Base-by-base conservation (phyloP, 2,113 vertebrate species). In the Heterocephalus glaber region DNA sequence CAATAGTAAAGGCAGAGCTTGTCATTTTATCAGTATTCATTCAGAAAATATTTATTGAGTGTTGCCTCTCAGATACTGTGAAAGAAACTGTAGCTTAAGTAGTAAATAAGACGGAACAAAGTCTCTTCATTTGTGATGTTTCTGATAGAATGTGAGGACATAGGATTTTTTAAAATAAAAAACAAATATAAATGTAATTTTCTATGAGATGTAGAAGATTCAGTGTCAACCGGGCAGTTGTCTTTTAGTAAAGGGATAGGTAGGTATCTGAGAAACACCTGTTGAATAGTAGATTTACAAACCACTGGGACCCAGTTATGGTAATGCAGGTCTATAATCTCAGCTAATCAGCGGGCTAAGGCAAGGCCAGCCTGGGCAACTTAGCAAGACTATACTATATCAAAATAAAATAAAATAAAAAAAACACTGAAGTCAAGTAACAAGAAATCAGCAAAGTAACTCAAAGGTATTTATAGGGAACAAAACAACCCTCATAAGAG, bases 21-120 rank as follows among this genome's bases (percentile, higher is more conserved):
- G 7, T 16, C 19, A 63, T 58, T 76, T 65, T 24, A 68, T 56
- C 16, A 49, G 6, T 19, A 77, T 76, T 79, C 76, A 65, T 52
- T 90, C 74, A 92, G 70, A 56, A 92, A 94, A 80, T 74, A 89
- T 54, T 49, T 70, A 58, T 41, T 35, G 38, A 79, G 4, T 33
- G 4, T 12, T 10, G 76, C 11, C 11, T 54, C 3, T 35, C 9
- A 84, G 41, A 74, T 63, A 47, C 33, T n/a, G 0, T 54, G 65
- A 86, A 89, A 16, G 0, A 3, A 81, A 12, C 28, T 30, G 6
- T n/a, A 52, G 1, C 11, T 77, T 66, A 47, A 54, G 17, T 7
- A 1, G 0, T 38, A 26, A 87, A 49, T 0, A 58, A 86, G 12
- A 41, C 6, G 24, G 24, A 52, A 54, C 5, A 35, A 70, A 16